A percentile compares a stretch with the other conserved stretches of the same genome.
phyloP scores from a whole-genome alignment of 2,113 vertebrate genomes.

The Rhadina sibilatrix region DNA sequence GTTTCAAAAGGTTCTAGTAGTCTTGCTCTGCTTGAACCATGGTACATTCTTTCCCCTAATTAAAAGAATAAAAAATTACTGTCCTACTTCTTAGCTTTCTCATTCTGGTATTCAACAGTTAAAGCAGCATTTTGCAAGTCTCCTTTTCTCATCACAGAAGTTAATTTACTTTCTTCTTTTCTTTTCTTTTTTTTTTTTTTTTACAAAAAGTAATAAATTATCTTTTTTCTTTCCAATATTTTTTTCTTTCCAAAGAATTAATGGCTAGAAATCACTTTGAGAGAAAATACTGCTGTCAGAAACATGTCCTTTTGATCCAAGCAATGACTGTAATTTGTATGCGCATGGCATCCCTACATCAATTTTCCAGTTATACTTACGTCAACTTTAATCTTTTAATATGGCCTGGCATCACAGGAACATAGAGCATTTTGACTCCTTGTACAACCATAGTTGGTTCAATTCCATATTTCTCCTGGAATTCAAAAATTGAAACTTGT shows the following conservation, averaged over 20 bases:
- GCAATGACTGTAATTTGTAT: neutral
- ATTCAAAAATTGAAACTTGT: conserved; percentile 13
- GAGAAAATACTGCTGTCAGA: neutral
- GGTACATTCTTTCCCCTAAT: neutral
- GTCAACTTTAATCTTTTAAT: conserved; percentile 94
- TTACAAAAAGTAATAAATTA: neutral
- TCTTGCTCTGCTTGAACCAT: neutral
- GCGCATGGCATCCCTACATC: neutral
- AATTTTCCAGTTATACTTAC: conserved; percentile 74
- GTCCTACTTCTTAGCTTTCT: neutral
- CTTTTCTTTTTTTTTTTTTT: neutral
- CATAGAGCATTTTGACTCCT: conserved; percentile 98
- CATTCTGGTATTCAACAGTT: neutral
- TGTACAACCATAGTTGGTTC: conserved; percentile 98
- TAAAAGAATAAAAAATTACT: no score
- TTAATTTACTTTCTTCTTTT: neutral
- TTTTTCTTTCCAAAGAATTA: neutral
- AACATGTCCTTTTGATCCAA: neutral
- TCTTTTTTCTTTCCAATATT: neutral
- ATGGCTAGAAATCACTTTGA: neutral
- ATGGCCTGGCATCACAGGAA: conserved; percentile 97
- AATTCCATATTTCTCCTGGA: conserved; percentile 93
- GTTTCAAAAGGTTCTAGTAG: neutral
- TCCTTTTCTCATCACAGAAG: neutral
- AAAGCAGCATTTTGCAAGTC: neutral